Percentiles rank a stretch among this genome's conserved stretches.
These are phyloP conservation scores for Paracentrotus lividus DNA, from an alignment of 53 echinoderm and acorn worm species.

Conservation along the genomic window DNA sequence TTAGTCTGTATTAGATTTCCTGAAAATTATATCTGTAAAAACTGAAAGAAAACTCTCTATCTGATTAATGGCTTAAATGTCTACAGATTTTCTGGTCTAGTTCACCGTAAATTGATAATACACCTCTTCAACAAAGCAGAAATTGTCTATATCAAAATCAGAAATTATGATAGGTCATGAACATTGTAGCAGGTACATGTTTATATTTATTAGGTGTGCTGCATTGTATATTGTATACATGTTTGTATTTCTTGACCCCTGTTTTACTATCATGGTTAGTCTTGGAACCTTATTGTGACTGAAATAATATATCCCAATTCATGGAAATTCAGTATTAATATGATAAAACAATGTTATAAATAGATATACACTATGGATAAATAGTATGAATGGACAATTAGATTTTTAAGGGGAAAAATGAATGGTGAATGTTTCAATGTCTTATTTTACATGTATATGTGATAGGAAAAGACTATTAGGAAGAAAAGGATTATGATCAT, in stretches of 20 bases:
- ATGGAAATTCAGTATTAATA: too few species aligned
- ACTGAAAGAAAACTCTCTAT: background rate
- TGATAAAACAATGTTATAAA: too few species aligned
- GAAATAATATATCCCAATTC: background rate
- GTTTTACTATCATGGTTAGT: background rate
- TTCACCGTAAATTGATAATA: background rate
- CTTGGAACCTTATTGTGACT: background rate
- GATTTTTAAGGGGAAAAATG: background rate
- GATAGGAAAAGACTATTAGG: background rate
- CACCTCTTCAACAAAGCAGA: background rate
- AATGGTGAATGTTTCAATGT: background rate
- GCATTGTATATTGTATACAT: background rate
- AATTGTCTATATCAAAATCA: background rate
- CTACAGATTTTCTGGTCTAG: background rate
- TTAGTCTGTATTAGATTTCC: background rate
- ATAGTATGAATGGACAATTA: background rate
- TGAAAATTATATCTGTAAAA: background rate
- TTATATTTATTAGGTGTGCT: background rate
- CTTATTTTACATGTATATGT: conserved; percentile 15
- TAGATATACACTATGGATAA: too few species aligned
- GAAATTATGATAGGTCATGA: background rate
- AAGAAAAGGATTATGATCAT: background rate
- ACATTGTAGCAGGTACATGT: background rate
- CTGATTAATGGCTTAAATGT: background rate
- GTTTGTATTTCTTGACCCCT: background rate